Evolutionary conservation across 2,113 vertebrate species (phyloP), one percentile per base, ranked within the genome.

Genomic region (Thomomys bottae): DNA sequence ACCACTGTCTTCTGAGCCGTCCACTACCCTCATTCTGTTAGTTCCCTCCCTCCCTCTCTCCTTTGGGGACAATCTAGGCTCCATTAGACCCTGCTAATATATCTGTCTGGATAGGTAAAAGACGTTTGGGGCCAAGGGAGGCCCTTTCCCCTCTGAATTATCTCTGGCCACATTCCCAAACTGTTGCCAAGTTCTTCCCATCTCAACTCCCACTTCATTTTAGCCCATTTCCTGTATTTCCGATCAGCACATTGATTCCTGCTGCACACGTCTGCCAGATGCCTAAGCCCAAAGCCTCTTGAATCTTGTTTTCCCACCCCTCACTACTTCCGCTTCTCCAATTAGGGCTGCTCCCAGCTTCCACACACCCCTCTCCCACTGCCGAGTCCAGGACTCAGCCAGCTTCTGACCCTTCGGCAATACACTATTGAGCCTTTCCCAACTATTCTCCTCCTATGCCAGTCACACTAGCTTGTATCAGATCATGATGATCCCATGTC

Each of bases 31-130:
- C 78, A 11, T 72, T 87, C 70, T 57, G 11, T 89, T 61, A 8
- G 28, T 26, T 70, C 79, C 59, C n/a, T 84, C 64, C 64, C 66
- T 83, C 64, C 64, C 66, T 83, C 59, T 66, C 75, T 76, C 57
- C 26, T 34, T 10, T 15, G n/a, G 42, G 63, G 38, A 64, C 38
- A 67, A 20, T 26, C 38, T 64, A n/a, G 83, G 34, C 59, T 87
- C 40, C 63, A 21, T 28, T n/a, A 79, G 40, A 42, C 17, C 23
- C 10, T 14, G 42, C 17, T 45, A 21, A 2, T 71, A 59, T 36
- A 87, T 17, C 72, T 88, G 84, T 77, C 59, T 42, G 23, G 26
- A n/a, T 34, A 57, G 71, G 40, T 86, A 54, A 89, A 63, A 76
- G 20, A 40, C 45, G 3, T 15, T 49, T 26, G 59, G 21, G 10